phyloP scores from a whole-genome alignment of 2,888 invertebrate genomes.

The Andrena bucephala region DNA sequence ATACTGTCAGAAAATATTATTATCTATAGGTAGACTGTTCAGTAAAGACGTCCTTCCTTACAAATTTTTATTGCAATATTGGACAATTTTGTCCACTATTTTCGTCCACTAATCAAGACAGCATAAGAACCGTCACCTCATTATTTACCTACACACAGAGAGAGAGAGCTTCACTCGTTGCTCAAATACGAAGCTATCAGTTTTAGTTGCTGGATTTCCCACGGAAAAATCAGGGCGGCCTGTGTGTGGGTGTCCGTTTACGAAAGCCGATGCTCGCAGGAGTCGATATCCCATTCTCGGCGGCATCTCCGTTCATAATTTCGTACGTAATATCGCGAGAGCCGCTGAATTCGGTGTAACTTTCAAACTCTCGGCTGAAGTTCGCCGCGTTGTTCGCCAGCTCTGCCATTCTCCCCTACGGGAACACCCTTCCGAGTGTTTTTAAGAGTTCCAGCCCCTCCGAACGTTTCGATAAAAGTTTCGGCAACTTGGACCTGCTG shows the following conservation, averaged over 20 bases:
- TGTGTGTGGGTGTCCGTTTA: conserved; percentile 36
- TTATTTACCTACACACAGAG: not conserved
- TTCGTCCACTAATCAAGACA: too few relatives aligned
- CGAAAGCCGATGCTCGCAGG: conserved; percentile 46
- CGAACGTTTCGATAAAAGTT: conserved; percentile 50
- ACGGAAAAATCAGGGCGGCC: conserved; percentile 22
- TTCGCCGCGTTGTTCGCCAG: conserved; percentile 20
- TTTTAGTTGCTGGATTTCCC: conserved; percentile 44
- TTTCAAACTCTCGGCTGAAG: conserved; percentile 61
- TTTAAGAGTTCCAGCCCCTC: conserved; percentile 41
- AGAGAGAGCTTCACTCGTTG: not conserved
- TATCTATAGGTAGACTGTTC: too few relatives aligned
- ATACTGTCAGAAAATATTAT: too few relatives aligned
- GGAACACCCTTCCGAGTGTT: conserved; percentile 53
- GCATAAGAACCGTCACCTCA: too few relatives aligned
- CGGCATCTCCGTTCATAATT: conserved; percentile 62
- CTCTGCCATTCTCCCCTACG: conserved; percentile 17
- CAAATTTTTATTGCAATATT: too few relatives aligned
- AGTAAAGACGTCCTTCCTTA: too few relatives aligned
- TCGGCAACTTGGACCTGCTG: conserved; percentile 6
- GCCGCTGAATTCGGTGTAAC: conserved; percentile 64
- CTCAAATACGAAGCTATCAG: conserved; percentile 33
- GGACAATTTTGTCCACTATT: too few relatives aligned
- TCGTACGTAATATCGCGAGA: conserved; percentile 63
- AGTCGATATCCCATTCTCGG: conserved; percentile 58